A percentile compares a stretch with the other conserved stretches of the same genome.
Conservation (phyloP, 2,888 invertebrate species). For the Corbicula japonica region DNA sequence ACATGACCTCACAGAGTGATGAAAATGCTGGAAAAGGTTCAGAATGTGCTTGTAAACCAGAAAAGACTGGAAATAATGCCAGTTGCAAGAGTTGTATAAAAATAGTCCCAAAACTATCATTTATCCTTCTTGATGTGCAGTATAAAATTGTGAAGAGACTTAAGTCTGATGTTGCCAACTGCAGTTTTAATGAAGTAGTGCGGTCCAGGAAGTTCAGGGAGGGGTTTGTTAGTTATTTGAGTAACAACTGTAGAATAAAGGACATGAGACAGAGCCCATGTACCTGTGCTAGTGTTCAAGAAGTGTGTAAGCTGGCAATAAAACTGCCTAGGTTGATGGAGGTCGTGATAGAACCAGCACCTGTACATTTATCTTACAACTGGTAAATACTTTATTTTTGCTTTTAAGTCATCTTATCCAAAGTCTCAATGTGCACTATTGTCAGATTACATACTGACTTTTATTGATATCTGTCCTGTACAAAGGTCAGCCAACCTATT, state of each 20-base stretch:
- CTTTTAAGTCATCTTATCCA: too few species aligned
- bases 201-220: constrained; percentile 69
- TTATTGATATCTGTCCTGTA: too few species aligned
- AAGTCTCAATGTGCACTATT: too few species aligned
- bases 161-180: constrained; percentile 76
- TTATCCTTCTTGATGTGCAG: constrained; percentile 38
- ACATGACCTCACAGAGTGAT: background rate
- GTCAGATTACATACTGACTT: too few species aligned
- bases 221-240: constrained; percentile 68
- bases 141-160: constrained; percentile 35
- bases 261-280: constrained; percentile 38
- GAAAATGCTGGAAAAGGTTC: too few species aligned
- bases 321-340: constrained; percentile 49
- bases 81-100: too few species aligned
- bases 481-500: too few species aligned
- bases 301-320: constrained; percentile 26
- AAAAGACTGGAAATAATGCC: too few species aligned
- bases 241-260: constrained; percentile 45
- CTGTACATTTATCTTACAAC: too few species aligned
- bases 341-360: constrained; percentile 30
- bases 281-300: constrained; percentile 41
- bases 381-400: too few species aligned
- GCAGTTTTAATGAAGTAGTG: constrained; percentile 62
- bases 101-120: constrained; percentile 18
- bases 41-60: too few species aligned